Base-by-base conservation (phyloP, 2,888 invertebrate genomes). In the Neoascia interrupta region DNA sequence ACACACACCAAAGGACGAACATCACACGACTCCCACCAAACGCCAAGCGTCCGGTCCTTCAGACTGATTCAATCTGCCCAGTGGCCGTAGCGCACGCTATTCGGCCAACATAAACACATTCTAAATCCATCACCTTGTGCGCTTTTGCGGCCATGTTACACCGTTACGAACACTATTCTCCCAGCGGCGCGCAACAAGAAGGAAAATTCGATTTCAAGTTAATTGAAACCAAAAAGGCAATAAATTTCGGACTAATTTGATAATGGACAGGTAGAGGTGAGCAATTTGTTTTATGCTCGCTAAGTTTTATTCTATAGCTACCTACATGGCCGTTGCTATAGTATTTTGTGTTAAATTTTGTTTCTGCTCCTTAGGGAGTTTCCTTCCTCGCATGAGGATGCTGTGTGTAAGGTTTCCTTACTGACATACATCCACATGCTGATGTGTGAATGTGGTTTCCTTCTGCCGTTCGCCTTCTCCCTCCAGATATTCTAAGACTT, bases 201-300 rank as follows among this genome's bases (percentile, higher is more conserved):
- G 37, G 54, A 68, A 79, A 79, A 73, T 73, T 73, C 66, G 73
- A 79, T 79, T 79, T 72, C 79, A 73, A 68, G 49, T 73, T 79
- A 79, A 79, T 79, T 79, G 79, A 79, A 79, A 79, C 72, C 66
- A 79, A 79, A 79, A 79, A 73, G 73, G 79, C 79, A 79, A 79
- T 79, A 79, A 73, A 79, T 79, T 79, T 68, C 61, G 60, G 73
- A 61, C 73, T 79, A 79, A 79, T 73, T 79, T 73, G 73, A 73
- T 79, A 79, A 79, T 79, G 79, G 72, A 73, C 79, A 79, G 79
- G 73, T 79, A 66, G 56, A 79, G 73, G 79, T 73, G 79, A 79
- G 79, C 68, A 79, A 73, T 79, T 79, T 73, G 66, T 68, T 79
- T 61, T 56, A 61, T 54, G 56, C 54, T 61, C 61, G 49, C 37